Percentiles rank a stretch among this genome's conserved stretches.
phyloP scores from a whole-genome alignment of 2,797 vertebrate genomes.

The Cirrhinus molitorella region DNA sequence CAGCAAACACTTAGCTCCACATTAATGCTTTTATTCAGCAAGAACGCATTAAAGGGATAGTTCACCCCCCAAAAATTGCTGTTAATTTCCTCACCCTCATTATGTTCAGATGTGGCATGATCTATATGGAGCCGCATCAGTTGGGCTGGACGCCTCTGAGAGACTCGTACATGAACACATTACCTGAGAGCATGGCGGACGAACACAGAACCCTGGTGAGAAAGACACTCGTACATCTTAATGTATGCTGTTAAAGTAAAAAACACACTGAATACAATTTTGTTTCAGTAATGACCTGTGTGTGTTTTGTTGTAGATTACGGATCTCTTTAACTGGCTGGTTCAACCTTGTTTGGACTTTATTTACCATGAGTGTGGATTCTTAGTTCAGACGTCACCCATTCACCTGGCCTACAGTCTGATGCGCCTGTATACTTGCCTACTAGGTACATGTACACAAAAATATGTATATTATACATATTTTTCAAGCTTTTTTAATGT shows the following conservation, averaged over 20 bases:
- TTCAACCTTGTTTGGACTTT: slow-evolving; percentile 91
- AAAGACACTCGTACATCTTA: slow-evolving; percentile 1
- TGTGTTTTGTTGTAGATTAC: slow-evolving; percentile 76
- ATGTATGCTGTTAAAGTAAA: neutral
- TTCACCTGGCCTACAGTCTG: slow-evolving; percentile 86
- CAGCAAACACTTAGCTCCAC: too few species aligned
- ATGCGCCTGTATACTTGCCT: slow-evolving; percentile 89
- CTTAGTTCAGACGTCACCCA: slow-evolving; percentile 84
- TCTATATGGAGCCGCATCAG: slow-evolving; percentile 95
- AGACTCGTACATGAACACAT: slow-evolving; percentile 89
- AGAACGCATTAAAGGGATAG: too few species aligned
- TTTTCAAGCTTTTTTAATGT: neutral
- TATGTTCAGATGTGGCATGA: slow-evolving; percentile 90
- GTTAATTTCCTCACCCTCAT: neutral
- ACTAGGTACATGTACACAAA: slow-evolving; percentile 76
- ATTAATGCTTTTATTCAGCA: neutral
- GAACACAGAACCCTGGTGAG: slow-evolving; percentile 87
- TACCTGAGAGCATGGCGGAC: slow-evolving; percentile 79
- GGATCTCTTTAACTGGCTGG: slow-evolving; percentile 89
- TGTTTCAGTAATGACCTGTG: neutral
- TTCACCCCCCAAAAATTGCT: too few species aligned
- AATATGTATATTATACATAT: neutral
- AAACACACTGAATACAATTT: neutral
- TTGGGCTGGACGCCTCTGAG: slow-evolving; percentile 91
- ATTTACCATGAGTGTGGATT: slow-evolving; percentile 81